Evolutionary conservation across 2,888 invertebrate species (phyloP).

Genomic region (Cynaeus angustus): DNA sequence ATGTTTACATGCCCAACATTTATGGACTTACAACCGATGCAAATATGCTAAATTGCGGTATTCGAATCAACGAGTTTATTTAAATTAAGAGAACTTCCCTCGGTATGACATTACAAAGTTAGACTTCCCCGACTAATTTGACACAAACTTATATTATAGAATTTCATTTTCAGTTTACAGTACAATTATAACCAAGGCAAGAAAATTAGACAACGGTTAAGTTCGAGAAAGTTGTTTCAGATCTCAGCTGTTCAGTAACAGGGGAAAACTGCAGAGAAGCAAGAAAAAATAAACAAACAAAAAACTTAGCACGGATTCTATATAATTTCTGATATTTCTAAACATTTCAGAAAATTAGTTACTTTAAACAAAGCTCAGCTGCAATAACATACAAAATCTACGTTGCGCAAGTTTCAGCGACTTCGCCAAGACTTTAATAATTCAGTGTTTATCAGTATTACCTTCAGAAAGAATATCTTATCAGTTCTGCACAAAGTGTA

Average conservation of each 20-base stretch:
- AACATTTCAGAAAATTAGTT: constrained; percentile 3
- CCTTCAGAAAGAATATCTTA: no score
- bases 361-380: no score
- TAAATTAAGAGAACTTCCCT: constrained; percentile 21
- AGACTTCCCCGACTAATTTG: constrained; percentile 15
- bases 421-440: no score
- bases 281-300: no score
- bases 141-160: constrained; percentile 24
- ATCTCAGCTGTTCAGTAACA: no score
- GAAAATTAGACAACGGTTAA: neutral
- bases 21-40: neutral
- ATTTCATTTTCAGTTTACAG: constrained; percentile 10
- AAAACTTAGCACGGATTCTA: no score
- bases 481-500: no score
- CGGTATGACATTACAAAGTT: constrained; percentile 18
- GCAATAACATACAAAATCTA: no score
- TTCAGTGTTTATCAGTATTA: no score
- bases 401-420: no score
- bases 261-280: no score
- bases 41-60: constrained; percentile 27
- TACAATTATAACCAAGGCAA: constrained; percentile 4
- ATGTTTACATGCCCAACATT: neutral
- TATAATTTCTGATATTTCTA: neutral
- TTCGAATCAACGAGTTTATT: constrained; percentile 22
- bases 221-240: neutral